Evolutionary conservation across 1,140 invertebrate genomes (phyloP).

Genomic region (Pinna nobilis): DNA sequence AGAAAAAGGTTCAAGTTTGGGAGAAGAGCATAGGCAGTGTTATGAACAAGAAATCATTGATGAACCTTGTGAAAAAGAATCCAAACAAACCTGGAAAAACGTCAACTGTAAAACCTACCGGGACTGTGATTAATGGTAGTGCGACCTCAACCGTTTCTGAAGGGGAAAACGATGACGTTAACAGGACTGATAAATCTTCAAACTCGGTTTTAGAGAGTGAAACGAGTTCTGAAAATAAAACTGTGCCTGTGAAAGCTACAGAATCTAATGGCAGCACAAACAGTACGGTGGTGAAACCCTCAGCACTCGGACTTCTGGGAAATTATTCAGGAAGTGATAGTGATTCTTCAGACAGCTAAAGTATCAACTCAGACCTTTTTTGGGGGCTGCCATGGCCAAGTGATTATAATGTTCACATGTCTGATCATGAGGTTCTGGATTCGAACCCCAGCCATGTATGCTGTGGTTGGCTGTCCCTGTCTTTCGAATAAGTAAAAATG

Average conservation of each 20-base stretch:
- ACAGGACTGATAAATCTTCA: background rate
- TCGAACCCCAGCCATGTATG: too few relatives aligned
- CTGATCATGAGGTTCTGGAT: too few relatives aligned
- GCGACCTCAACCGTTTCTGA: background rate
- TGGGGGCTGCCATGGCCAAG: too few relatives aligned
- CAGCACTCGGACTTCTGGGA: conserved; percentile 31
- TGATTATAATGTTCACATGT: too few relatives aligned
- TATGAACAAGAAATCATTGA: conserved; percentile 13
- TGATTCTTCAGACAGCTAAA: too few relatives aligned
- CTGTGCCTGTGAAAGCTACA: background rate
- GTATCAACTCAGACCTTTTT: too few relatives aligned
- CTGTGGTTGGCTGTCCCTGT: too few relatives aligned
- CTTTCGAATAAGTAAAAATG: too few relatives aligned
- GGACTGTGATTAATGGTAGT: background rate
- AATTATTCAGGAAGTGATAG: conserved; percentile 34
- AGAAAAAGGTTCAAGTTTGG: conserved; percentile 12
- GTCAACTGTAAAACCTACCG: background rate
- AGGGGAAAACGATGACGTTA: background rate
- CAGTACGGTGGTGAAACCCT: background rate
- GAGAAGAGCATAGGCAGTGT: conserved; percentile 36
- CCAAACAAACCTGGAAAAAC: background rate
- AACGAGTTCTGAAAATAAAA: background rate
- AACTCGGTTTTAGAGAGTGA: too few relatives aligned
- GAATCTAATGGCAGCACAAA: background rate
- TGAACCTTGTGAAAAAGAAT: conserved; percentile 29